Percentiles rank a stretch among this genome's conserved stretches.
Evolutionary conservation across 2,888 invertebrate species (phyloP).

Genomic region (Pegoplata infirma): DNA sequence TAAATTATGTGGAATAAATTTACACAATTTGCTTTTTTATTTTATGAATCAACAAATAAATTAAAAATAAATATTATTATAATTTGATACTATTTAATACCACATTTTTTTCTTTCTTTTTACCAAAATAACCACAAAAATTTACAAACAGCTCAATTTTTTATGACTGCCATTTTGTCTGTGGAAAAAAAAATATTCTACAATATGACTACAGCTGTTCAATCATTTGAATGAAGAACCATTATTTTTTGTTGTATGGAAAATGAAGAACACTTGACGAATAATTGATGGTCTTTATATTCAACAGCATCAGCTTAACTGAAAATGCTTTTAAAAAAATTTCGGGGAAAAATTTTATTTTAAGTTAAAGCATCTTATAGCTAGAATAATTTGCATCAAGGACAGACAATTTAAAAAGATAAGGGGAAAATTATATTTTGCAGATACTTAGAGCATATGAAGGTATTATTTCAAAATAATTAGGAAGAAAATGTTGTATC

Average conservation of each 20-base stretch:
- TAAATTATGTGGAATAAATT: too few species aligned
- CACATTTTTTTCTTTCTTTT: not conserved
- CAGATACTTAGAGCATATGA: too few species aligned
- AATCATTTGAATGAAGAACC: not conserved
- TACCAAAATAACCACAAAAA: too few species aligned
- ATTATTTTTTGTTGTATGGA: not conserved
- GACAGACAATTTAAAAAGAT: too few species aligned
- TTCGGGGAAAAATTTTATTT: too few species aligned
- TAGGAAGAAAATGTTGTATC: too few species aligned
- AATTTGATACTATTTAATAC: slow-evolving; percentile 6
- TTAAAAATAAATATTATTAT: slow-evolving; percentile 26
- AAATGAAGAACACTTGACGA: not conserved
- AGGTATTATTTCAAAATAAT: too few species aligned
- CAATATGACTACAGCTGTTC: not conserved
- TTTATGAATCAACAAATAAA: slow-evolving; percentile 1
- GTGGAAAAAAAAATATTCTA: not conserved
- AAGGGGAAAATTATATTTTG: too few species aligned
- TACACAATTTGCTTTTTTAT: too few species aligned
- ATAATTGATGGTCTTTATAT: not conserved
- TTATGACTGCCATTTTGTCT: not conserved
- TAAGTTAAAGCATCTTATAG: too few species aligned
- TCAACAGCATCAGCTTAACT: not conserved
- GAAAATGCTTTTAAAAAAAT: not conserved
- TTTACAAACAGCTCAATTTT: not conserved
- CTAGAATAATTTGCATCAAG: too few species aligned